Conservation (phyloP, 30 jellyfish, hydroid and myxozoan genomes). For the Aurelia coerulea region DNA sequence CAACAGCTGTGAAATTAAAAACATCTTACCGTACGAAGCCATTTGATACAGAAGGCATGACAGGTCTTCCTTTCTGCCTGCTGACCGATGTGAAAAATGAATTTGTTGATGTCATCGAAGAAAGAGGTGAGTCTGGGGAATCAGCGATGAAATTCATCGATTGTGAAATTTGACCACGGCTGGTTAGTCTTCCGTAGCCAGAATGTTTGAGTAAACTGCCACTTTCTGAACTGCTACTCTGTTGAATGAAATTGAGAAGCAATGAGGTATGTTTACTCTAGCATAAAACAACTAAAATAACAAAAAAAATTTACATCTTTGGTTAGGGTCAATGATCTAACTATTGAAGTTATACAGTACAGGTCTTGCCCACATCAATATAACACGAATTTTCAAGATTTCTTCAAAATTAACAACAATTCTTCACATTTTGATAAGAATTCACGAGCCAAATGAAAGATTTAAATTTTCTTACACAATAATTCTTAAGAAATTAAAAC, state of each 20-base stretch:
- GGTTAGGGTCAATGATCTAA: no score
- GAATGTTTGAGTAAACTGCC: constrained; percentile 47
- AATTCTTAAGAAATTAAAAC: no score
- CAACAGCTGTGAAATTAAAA: not conserved
- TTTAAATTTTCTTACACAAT: no score
- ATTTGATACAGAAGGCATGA: constrained; percentile 71
- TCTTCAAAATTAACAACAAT: no score
- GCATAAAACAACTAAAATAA: no score
- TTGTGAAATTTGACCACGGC: constrained; percentile 66
- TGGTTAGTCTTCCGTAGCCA: constrained; percentile 50
- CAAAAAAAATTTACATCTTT: no score
- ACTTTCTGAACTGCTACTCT: constrained; percentile 78
- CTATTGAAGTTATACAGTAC: no score
- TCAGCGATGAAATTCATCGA: constrained; percentile 50
- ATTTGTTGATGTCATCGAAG: constrained; percentile 95
- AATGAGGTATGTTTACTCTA: no score
- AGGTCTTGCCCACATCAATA: no score
- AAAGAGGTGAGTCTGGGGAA: constrained; percentile 86
- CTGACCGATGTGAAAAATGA: constrained; percentile 94
- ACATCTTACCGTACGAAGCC: constrained; percentile 42
- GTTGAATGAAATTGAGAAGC: not conserved
- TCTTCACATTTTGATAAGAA: no score
- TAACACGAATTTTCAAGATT: no score
- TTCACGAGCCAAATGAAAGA: no score
- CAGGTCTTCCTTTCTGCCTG: constrained; percentile 82